A percentile compares a stretch with the other conserved stretches of the same genome.
These are phyloP conservation scores for Phragmatobia fuliginosa DNA, from an alignment of 2,888 invertebrate genomes.

Conservation along the genomic window DNA sequence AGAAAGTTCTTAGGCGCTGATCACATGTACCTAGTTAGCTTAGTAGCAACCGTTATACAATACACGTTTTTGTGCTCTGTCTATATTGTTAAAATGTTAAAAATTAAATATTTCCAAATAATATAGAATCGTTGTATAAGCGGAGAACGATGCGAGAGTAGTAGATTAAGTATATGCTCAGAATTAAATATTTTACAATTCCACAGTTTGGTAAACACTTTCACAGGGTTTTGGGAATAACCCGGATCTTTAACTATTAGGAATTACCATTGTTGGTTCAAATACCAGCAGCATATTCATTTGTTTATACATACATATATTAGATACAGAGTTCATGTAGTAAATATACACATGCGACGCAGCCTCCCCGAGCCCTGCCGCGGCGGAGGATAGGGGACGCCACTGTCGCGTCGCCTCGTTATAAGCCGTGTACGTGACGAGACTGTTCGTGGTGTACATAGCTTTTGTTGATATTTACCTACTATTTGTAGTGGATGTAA, in stretches of 20 bases:
- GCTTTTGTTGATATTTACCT: conserved; percentile 41
- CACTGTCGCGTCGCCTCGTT: conserved; percentile 66
- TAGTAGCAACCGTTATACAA: neutral
- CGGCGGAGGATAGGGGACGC: conserved; percentile 55
- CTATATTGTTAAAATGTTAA: too few species aligned
- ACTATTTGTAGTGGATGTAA: conserved; percentile 20
- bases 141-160: neutral
- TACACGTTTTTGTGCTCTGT: too few species aligned
- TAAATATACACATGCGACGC: conserved; percentile 4
- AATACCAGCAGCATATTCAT: too few species aligned
- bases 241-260: too few species aligned
- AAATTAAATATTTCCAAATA: too few species aligned
- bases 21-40: neutral
- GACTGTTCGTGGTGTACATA: conserved; percentile 51
- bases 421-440: conserved; percentile 61
- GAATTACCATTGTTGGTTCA: too few species aligned
- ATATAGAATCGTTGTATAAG: too few species aligned
- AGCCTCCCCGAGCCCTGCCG: conserved; percentile 32
- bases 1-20: neutral
- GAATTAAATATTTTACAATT: neutral
- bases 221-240: too few species aligned
- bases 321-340: neutral
- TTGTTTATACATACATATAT: neutral
- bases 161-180: neutral
- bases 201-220: too few species aligned